Base-by-base conservation (phyloP, 2,888 invertebrate genomes). In the Hedychridium roseum region DNA sequence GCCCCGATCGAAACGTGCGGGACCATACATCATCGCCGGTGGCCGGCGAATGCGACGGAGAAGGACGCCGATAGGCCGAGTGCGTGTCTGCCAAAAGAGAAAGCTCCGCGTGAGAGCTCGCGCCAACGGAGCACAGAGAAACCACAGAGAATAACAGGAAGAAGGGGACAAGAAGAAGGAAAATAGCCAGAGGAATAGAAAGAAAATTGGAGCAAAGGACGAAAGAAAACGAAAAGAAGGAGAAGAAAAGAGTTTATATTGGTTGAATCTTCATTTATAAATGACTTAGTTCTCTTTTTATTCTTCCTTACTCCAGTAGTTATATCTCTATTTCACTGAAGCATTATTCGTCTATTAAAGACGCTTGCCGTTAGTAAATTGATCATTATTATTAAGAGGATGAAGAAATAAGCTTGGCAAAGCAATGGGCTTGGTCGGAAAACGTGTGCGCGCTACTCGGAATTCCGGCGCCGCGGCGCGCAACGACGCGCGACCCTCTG, bases 21-120 rank as follows among this genome's bases (percentile, higher is more conserved):
- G 61, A 57, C 62, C 54, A 62, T 62, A 59, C 61, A 62, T 62
- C 61, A 61, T 62, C 61, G 59, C 61, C 54, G 50, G 57, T 43
- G 54, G 45, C 35, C 54, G 38, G 54, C 51, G 59, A 54, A 63
- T 62, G 56, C 58, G 53, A 67, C 58, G 54, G 57, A 48, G 67
- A 67, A 54, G 52, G 50, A 55, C n/a, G n/a, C n/a, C n/a, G 60
- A 58, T 54, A 51, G 41, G 43, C 50, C 21, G 32, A 20, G 26
- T 40, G 27, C 17, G 11, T 18, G 31, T 6, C 34, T 27, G 34
- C 40, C 9, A n/a, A 28, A 15, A 11, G 32, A 36, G 27, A n/a
- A n/a, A n/a, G n/a, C n/a, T n/a, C n/a, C n/a, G n/a, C n/a, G 48
- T 43, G 44, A 46, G 42, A 60, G 54, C 32, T n/a, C n/a, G n/a